phyloP scores from a whole-genome alignment of 2,888 invertebrate species.

The Hydriomena furcata region DNA sequence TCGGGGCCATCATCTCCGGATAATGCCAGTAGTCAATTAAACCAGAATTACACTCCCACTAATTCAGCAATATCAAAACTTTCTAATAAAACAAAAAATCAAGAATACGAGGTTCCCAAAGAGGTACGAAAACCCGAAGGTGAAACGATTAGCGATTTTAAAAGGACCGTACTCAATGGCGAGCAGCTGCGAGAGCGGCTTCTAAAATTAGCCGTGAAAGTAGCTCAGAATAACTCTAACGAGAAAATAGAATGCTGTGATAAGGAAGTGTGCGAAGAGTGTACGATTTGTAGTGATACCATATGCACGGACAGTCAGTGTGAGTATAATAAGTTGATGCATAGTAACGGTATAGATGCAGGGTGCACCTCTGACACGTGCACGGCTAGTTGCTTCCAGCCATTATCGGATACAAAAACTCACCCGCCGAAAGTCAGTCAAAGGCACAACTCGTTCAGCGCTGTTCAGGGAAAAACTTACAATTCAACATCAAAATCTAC shows the following conservation, averaged over 20 bases:
- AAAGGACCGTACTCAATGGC: constrained; percentile 82
- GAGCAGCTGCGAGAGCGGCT: constrained; percentile 87
- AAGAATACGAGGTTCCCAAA: constrained; percentile 48
- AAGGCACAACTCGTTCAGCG: constrained; percentile 77
- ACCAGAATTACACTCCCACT: constrained; percentile 67
- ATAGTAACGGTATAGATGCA: constrained; percentile 70
- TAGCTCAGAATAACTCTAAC: constrained; percentile 67
- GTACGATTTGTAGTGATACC: constrained; percentile 78
- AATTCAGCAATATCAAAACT: constrained; percentile 56
- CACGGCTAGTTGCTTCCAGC: constrained; percentile 70
- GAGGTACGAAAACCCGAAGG: constrained; percentile 54
- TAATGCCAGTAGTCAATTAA: constrained; percentile 78
- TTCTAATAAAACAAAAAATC: constrained; percentile 43
- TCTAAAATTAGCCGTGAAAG: constrained; percentile 84
- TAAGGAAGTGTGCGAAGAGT: constrained; percentile 79
- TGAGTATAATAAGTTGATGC: constrained; percentile 76
- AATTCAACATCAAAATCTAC: constrained; percentile 55
- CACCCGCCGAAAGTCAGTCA: constrained; percentile 59
- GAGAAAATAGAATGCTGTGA: constrained; percentile 82
- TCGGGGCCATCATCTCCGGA: constrained; percentile 86
- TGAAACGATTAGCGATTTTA: constrained; percentile 72
- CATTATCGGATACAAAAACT: constrained; percentile 58
- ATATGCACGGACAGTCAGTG: constrained; percentile 80
- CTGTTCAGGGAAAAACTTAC: constrained; percentile 70
- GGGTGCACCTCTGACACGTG: constrained; percentile 76